phyloP scores from a whole-genome alignment of 2,113 vertebrate genomes.

The Herpailurus yagouaroundi region DNA sequence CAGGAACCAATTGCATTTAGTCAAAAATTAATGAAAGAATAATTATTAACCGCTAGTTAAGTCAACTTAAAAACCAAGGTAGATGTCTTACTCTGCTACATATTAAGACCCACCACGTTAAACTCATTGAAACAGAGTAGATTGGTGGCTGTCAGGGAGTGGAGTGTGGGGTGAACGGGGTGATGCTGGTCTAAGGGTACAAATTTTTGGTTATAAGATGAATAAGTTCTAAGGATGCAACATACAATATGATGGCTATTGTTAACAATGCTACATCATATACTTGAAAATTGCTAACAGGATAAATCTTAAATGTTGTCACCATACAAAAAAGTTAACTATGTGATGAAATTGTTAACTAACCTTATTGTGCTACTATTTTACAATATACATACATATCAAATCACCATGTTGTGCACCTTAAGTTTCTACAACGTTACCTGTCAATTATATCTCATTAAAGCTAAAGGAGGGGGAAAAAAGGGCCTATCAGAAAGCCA shows the following conservation, averaged over 20 bases:
- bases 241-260: background rate
- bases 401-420: background rate
- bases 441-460: background rate
- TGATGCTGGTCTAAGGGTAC: background rate
- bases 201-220: background rate
- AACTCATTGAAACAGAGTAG: background rate
- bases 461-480: background rate
- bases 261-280: background rate
- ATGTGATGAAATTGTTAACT: background rate
- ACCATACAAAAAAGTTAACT: background rate
- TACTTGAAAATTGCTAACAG: background rate
- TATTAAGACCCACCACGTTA: background rate
- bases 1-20: background rate
- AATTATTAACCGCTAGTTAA: background rate
- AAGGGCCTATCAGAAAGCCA: background rate
- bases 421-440: background rate
- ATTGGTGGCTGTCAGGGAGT: background rate
- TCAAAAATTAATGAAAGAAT: conserved; percentile 10
- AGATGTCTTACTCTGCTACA: background rate
- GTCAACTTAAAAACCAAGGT: background rate
- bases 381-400: background rate
- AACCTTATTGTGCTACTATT: background rate
- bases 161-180: background rate
- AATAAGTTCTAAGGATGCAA: background rate
- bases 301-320: background rate